phyloP scores from a whole-genome alignment of 2,113 vertebrate genomes.

The Hydrochoerus hydrochaeris region DNA sequence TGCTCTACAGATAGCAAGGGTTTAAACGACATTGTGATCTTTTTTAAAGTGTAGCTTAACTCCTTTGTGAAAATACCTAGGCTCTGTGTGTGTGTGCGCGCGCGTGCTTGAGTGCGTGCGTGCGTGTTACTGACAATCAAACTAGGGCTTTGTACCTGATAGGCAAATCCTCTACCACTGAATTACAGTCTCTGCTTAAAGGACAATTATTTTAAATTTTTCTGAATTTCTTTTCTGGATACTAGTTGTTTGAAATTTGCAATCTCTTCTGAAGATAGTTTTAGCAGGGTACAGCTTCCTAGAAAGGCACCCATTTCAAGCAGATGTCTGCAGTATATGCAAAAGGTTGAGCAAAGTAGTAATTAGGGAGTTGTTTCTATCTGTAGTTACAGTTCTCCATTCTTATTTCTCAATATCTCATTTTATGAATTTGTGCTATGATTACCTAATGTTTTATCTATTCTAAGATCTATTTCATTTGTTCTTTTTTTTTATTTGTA shows the following conservation, averaged over 20 bases:
- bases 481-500: neutral
- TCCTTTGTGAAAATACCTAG: neutral
- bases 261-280: neutral
- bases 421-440: neutral
- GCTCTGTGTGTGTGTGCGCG: neutral
- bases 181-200: neutral
- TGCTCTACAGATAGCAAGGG: too few species aligned
- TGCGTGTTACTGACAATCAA: neutral
- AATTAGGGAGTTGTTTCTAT: neutral
- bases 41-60: neutral
- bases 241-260: neutral
- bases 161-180: neutral
- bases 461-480: neutral
- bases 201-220: neutral
- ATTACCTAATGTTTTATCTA: neutral
- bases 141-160: neutral
- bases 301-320: neutral
- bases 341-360: neutral
- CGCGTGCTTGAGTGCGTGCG: neutral
- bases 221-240: slow-evolving; percentile 2
- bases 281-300: slow-evolving; percentile 10
- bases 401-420: slow-evolving; percentile 21
- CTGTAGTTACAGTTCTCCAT: neutral
- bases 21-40: neutral
- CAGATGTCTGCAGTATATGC: neutral